A percentile compares a stretch with the other conserved stretches of the same genome.
These are phyloP conservation scores for Mus spicilegus DNA, from an alignment of 2,113 vertebrate species.

Conservation along the genomic window DNA sequence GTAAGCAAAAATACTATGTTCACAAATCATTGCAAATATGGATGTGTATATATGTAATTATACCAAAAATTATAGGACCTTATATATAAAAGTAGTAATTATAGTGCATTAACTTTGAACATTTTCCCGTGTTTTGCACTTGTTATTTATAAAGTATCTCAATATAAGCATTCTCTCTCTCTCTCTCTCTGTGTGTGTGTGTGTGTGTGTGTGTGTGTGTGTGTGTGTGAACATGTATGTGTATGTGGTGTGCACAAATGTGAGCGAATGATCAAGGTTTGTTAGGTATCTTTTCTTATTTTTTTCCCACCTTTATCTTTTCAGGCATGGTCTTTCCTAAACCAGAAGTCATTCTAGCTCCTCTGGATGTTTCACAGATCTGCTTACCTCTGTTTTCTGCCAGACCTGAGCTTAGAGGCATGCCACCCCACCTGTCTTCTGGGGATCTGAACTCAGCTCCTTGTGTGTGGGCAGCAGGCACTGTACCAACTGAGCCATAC, in stretches of 20 bases:
- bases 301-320: not conserved
- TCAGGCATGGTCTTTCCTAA: not conserved
- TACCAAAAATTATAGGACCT: not conserved
- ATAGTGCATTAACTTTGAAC: not conserved
- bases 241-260: not conserved
- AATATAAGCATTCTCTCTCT: not conserved
- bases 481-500: not conserved
- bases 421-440: not conserved
- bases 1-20: not conserved
- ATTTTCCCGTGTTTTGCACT: not conserved
- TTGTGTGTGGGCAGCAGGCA: not conserved
- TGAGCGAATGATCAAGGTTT: not conserved
- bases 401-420: not conserved
- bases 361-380: not conserved
- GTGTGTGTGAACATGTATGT: not conserved
- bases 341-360: not conserved
- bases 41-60: not conserved
- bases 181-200: not conserved
- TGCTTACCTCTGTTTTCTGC: not conserved
- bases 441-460: not conserved
- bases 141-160: not conserved
- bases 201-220: not conserved
- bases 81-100: constrained; percentile 3
- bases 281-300: not conserved
- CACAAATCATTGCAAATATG: not conserved